phyloP scores from a whole-genome alignment of 2,888 invertebrate genomes.

The Philaethria dido region DNA sequence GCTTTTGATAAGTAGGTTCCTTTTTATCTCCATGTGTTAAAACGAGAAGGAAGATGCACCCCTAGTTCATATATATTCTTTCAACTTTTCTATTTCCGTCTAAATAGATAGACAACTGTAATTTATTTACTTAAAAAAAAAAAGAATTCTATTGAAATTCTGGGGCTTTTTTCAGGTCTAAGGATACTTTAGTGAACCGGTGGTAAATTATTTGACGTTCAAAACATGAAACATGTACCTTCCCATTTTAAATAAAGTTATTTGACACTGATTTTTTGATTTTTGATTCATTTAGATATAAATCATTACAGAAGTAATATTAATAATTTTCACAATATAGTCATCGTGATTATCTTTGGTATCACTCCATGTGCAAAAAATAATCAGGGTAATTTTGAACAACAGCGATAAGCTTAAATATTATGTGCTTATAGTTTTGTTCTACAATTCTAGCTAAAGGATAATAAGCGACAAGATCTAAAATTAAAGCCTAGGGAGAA shows the following conservation, averaged over 20 bases:
- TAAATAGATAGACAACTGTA: too few relatives aligned
- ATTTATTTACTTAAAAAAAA: too few relatives aligned
- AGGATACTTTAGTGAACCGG: too few relatives aligned
- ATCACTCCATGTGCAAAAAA: neutral
- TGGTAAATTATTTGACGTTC: neutral
- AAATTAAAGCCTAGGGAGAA: neutral
- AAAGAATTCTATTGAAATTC: too few relatives aligned
- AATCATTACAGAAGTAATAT: neutral
- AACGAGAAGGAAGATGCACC: neutral
- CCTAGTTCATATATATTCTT: too few relatives aligned
- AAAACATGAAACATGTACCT: neutral
- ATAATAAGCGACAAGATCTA: neutral
- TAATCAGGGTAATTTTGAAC: neutral
- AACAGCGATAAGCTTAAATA: neutral
- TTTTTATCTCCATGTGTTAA: neutral
- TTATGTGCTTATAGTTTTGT: neutral
- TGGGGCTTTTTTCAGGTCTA: too few relatives aligned
- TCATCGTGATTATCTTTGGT: constrained; percentile 4
- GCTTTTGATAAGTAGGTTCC: neutral
- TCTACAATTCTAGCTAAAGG: neutral
- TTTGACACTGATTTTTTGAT: neutral
- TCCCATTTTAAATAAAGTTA: neutral
- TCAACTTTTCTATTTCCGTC: too few relatives aligned
- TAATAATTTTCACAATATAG: neutral
- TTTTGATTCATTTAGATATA: neutral